A percentile compares a stretch with the other conserved stretches of the same genome.
Conservation (phyloP, 2,113 vertebrate genomes). For the Trogon surrucura region DNA sequence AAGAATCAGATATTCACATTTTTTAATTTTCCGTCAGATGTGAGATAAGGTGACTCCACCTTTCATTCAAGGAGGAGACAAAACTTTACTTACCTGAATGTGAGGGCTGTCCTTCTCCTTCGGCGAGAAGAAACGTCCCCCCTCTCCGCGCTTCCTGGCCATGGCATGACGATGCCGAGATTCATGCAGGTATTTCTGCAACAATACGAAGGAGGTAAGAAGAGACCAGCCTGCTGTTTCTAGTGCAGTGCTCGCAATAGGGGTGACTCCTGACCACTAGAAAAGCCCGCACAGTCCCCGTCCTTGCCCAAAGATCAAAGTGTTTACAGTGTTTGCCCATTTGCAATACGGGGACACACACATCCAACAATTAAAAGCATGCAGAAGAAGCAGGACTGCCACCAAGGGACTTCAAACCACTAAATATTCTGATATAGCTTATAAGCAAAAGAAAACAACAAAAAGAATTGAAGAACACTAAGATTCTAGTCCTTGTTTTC, state of each 20-base stretch:
- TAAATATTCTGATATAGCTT: background rate
- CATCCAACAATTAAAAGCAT: background rate
- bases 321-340: background rate
- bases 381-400: background rate
- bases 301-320: background rate
- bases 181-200: conserved; percentile 97
- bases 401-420: background rate
- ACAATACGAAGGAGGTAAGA: background rate
- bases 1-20: background rate
- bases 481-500: background rate
- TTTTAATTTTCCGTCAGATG: background rate
- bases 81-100: conserved; percentile 79
- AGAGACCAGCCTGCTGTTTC: background rate
- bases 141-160: conserved; percentile 95
- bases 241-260: fast-evolving
- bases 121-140: conserved; percentile 95
- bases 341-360: background rate
- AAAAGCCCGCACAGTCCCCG: background rate
- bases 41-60: background rate
- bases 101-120: conserved; percentile 93
- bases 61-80: background rate
- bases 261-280: background rate
- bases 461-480: background rate
- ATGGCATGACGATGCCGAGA: conserved; percentile 96
- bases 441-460: background rate